Evolutionary conservation across 92 coral and sea anemone genomes (phyloP), one percentile per base, ranked within the genome.

Genomic region (Pocillopora meandrina): DNA sequence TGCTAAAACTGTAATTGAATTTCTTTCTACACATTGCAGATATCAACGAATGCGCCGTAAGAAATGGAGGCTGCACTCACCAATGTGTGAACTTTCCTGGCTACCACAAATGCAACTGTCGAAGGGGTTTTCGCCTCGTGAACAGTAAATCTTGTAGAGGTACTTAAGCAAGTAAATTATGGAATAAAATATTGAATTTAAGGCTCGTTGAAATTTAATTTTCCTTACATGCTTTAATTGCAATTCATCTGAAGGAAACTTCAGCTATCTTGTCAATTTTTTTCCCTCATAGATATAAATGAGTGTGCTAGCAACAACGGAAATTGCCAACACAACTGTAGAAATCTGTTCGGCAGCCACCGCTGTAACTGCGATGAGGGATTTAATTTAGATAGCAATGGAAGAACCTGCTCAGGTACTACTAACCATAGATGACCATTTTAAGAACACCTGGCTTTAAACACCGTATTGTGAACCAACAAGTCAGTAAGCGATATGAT

Each of bases 351-450:
- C 2, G 78, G 78, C 62, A n/a, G 63, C 10, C 56, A 72, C 12
- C 47, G 10, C 12, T 72, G 76, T 15, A 56, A 21, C 12, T 72
- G 76, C 33, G 55, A 56, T 13, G 63, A 21, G 9, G 78, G 78
- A 5, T 74, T 74, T 19, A 19, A 5, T 9, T 74, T 74, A 58
- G 47, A 56, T 31, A 16, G 15, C 35, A 74, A 74, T 74, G 64
- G 78, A 21, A 58, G 78, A 47, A 74, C 78, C 6, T 74, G 78
- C 56, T 74, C 78, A 74, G 78, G 78, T 74, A 68, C 52, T 42
- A 3, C 31, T 26, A 26, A 26, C 31, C 31, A 26, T 26, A 26
- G 31, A 26, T 26, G 31, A 26, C 31, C 31, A 26, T 26, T 26
- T 26, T 26, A 26, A 26, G 31, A 26, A 26, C 31, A 26, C 31